These are phyloP conservation scores for Colossoma macropomum DNA, from an alignment of 2,113 vertebrate genomes.

Conservation along the genomic window DNA sequence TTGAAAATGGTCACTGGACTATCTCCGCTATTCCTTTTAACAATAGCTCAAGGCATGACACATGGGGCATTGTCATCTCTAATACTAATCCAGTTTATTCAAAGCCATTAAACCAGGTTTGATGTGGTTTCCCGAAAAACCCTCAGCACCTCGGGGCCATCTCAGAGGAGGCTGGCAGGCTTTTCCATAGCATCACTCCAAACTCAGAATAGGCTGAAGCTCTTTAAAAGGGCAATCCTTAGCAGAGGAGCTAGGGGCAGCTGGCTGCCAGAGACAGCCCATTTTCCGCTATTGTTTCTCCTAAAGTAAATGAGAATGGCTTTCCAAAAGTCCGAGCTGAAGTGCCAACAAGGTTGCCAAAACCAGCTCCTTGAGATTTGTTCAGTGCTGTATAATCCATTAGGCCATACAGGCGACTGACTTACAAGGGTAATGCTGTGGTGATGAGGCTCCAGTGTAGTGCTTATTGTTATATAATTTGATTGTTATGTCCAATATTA, in stretches of 20 bases:
- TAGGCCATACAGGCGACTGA: neutral
- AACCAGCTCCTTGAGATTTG: neutral
- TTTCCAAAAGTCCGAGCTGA: neutral
- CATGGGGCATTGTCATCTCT: constrained; percentile 30
- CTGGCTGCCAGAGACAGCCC: constrained; percentile 64
- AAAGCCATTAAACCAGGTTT: constrained; percentile 39
- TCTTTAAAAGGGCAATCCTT: constrained; percentile 62
- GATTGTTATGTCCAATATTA: too few species aligned
- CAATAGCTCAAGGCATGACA: constrained; percentile 39
- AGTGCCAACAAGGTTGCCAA: neutral
- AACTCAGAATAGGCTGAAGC: constrained; percentile 65
- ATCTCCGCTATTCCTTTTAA: constrained; percentile 38
- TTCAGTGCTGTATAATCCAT: neutral
- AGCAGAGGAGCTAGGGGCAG: constrained; percentile 59
- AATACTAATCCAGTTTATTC: constrained; percentile 3
- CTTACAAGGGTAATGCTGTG: neutral
- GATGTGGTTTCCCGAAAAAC: constrained; percentile 41
- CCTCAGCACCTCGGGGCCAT: constrained; percentile 50
- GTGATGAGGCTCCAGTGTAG: neutral
- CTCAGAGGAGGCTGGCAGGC: constrained; percentile 56
- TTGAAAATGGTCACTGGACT: constrained; percentile 10
- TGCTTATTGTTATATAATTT: neutral
- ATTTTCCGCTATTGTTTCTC: constrained; percentile 12
- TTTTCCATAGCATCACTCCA: constrained; percentile 71
- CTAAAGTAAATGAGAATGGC: constrained; percentile 9